phyloP scores from a whole-genome alignment of 1,140 invertebrate genomes.

The Cephus cinctus region DNA sequence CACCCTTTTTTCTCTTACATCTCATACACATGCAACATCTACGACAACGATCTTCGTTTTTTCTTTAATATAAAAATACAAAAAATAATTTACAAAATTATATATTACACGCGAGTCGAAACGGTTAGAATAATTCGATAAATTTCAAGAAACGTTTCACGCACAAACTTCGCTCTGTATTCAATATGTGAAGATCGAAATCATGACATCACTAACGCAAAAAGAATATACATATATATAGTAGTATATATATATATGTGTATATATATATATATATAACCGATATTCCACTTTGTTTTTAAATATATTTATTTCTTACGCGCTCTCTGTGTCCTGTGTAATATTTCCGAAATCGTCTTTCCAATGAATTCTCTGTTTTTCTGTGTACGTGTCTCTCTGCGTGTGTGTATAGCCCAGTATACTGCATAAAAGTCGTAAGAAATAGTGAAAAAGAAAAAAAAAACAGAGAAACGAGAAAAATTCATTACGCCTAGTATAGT shows the following conservation, averaged over 20 bases:
- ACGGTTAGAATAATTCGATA: slow-evolving; percentile 22
- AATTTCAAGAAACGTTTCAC: slow-evolving; percentile 32
- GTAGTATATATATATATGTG: not conserved
- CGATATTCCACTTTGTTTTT: too few relatives aligned
- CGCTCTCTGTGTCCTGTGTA: too few relatives aligned
- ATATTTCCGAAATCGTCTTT: too few relatives aligned
- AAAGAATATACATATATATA: too few relatives aligned
- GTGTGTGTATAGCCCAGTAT: too few relatives aligned
- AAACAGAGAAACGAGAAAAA: slow-evolving; percentile 8
- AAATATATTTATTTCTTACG: too few relatives aligned
- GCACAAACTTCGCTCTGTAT: slow-evolving; percentile 21
- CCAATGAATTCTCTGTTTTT: too few relatives aligned
- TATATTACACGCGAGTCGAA: slow-evolving; percentile 22
- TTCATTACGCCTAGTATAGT: too few relatives aligned
- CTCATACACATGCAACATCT: not conserved
- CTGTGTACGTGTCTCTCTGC: too few relatives aligned
- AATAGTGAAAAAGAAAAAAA: slow-evolving; percentile 10
- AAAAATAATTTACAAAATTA: slow-evolving; percentile 36
- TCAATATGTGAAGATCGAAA: slow-evolving; percentile 14
- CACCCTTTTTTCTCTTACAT: not conserved
- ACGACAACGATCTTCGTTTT: slow-evolving; percentile 10
- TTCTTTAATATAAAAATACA: slow-evolving; percentile 33
- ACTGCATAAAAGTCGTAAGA: slow-evolving; percentile 11
- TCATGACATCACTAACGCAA: too few relatives aligned
- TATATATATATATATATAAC: too few relatives aligned